phyloP scores from a whole-genome alignment of 2,113 vertebrate species.

The Epinephelus lanceolatus region DNA sequence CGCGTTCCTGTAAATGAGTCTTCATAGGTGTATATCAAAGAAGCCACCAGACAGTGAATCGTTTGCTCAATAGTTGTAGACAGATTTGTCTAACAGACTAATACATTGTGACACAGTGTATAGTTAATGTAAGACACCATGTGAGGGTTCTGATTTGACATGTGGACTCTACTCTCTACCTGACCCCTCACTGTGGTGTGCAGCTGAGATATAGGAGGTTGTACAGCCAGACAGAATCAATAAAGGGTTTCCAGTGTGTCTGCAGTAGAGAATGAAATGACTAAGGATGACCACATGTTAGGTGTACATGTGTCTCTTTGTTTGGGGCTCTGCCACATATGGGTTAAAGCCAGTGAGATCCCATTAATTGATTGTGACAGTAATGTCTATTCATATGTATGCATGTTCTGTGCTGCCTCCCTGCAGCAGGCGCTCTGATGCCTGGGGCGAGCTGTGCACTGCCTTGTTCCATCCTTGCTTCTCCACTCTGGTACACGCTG shows the following conservation, averaged over 20 bases:
- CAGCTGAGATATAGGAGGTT: neutral
- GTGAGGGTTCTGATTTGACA: neutral
- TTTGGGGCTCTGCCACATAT: conserved; percentile 14
- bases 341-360: conserved; percentile 9
- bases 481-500: conserved; percentile 38
- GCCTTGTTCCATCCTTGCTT: conserved; percentile 10
- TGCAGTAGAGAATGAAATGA: neutral
- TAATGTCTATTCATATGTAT: conserved; percentile 68
- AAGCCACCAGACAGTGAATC: too few species aligned
- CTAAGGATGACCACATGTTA: neutral
- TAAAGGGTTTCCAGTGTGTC: neutral
- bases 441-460: conserved; percentile 1
- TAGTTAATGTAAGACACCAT: neutral
- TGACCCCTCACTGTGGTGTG: neutral
- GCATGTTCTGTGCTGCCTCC: conserved; percentile 29
- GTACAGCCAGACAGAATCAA: conserved; percentile 2
- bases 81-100: too few species aligned
- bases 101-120: neutral
- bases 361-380: conserved; percentile 50
- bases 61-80: too few species aligned
- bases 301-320: conserved; percentile 14
- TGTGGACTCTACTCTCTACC: neutral
- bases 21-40: too few species aligned
- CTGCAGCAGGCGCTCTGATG: conserved; percentile 20
- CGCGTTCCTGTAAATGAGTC: too few species aligned